Conservation (phyloP, 2,888 invertebrate genomes). For the Pandemis heparana region DNA sequence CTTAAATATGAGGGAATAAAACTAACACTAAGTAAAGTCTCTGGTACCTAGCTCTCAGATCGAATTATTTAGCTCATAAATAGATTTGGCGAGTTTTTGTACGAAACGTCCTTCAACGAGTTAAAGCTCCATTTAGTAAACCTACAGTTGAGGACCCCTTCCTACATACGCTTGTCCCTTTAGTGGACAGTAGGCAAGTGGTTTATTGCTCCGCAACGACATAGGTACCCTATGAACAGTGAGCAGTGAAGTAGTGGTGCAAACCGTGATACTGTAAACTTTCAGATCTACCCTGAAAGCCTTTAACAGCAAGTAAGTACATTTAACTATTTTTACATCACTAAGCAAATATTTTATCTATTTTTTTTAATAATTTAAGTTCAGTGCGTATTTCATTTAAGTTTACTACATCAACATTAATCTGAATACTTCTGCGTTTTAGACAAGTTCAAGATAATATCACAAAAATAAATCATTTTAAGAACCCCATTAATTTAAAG, state of each 20-base stretch:
- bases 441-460: slow-evolving; percentile 26
- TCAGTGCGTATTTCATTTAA: slow-evolving; percentile 9
- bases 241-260: slow-evolving; percentile 14
- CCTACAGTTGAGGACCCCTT: slow-evolving; percentile 24
- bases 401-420: slow-evolving; percentile 9
- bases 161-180: slow-evolving; percentile 13
- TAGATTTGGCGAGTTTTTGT: too few species aligned
- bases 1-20: too few species aligned
- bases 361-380: not conserved
- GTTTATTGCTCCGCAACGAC: slow-evolving; percentile 22
- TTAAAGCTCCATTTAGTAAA: not conserved
- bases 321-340: not conserved
- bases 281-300: not conserved
- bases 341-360: too few species aligned
- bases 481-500: slow-evolving; percentile 23
- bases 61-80: too few species aligned
- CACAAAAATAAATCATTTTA: slow-evolving; percentile 18
- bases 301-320: slow-evolving; percentile 14
- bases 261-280: slow-evolving; percentile 9
- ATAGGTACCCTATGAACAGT: slow-evolving; percentile 4
- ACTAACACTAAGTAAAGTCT: too few species aligned
- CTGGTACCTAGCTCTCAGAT: too few species aligned
- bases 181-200: slow-evolving; percentile 28
- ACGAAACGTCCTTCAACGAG: not conserved
- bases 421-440: not conserved